Evolutionary conservation across 2,113 vertebrate species (phyloP), one percentile per base, ranked within the genome.

Genomic region (Atlantisia rogersi): DNA sequence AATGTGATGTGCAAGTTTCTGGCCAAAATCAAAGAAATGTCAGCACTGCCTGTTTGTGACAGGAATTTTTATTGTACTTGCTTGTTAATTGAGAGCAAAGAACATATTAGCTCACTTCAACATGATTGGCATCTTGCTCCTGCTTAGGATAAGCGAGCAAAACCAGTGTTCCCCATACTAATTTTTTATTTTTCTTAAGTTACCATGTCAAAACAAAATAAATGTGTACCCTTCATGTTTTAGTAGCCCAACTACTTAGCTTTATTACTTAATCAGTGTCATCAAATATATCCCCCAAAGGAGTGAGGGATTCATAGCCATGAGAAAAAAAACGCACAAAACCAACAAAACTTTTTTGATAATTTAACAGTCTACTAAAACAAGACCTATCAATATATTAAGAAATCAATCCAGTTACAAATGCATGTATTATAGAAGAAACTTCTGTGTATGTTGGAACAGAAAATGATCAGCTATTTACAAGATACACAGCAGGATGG

Each of bases 401-500:
- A 97, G 97, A 98, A 98, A 97, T 96, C 93, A 98, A 98, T 98
- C 97, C 97, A 98, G 97, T 98, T 97, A 98, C 97, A 98, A 98
- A 98, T 94, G 97, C 96, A 96, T 97, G 95, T 92, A 95, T 46
- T 96, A 73, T 95, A 94, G 95, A 94, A 97, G 91, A 94, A 97
- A 91, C 92, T 83, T 96, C 68, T 92, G 92, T 96, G 94, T 83
- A 63, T 93, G 60, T 74, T 85, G 70, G 68, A 97, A 98, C 97
- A 97, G 94, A 97, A 97, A 97, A 97, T 35, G 56, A 95, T 96
- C 59, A 69, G 95, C 97, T 98, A 98, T 98, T 97, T 98, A 98
- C 98, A 98, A 97, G 97, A 97, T 96, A 97, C 97, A 98, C 97
- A 97, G 96, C 98, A 92, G 87, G 82, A 93, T 82, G 69, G 88